Conservation (phyloP, 2,797 vertebrate species). For the Scarus forsteni region DNA sequence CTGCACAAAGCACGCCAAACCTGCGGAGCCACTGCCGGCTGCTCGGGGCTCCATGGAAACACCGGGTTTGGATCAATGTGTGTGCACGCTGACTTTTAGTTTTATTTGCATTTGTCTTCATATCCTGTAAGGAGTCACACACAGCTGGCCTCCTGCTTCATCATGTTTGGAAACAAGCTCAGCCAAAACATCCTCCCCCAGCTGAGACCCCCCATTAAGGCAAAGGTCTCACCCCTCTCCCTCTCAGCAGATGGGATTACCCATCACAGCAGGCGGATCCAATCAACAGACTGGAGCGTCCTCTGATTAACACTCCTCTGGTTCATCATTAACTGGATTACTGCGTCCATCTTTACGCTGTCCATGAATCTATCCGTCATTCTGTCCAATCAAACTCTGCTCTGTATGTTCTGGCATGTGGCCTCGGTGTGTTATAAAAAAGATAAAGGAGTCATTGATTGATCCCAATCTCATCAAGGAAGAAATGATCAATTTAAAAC, state of each 20-base stretch:
- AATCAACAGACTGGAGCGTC: constrained; percentile 69
- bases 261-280: constrained; percentile 66
- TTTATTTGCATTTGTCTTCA: constrained; percentile 17
- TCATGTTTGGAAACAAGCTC: constrained; percentile 43
- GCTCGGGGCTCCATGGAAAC: constrained; percentile 16
- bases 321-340: constrained; percentile 79
- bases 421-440: constrained; percentile 26
- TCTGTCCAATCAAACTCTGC: constrained; percentile 35
- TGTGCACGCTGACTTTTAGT: constrained; percentile 28
- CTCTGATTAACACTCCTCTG: constrained; percentile 74
- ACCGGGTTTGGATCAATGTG: constrained; percentile 32
- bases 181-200: constrained; percentile 30
- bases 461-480: constrained; percentile 44
- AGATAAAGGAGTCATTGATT: constrained; percentile 48
- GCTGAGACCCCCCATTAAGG: constrained; percentile 13
- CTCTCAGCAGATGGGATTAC: constrained; percentile 67
- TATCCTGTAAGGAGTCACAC: constrained; percentile 34
- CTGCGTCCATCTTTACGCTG: constrained; percentile 55
- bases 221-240: constrained; percentile 27
- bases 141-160: constrained; percentile 19
- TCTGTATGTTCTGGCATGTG: constrained; percentile 40
- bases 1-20: constrained; percentile 37
- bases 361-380: constrained; percentile 41
- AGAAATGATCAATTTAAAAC: constrained; percentile 35
- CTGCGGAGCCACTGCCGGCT: constrained; percentile 33